Base-by-base conservation (phyloP, 2,797 vertebrate species). In the Phoebastria nigripes region DNA sequence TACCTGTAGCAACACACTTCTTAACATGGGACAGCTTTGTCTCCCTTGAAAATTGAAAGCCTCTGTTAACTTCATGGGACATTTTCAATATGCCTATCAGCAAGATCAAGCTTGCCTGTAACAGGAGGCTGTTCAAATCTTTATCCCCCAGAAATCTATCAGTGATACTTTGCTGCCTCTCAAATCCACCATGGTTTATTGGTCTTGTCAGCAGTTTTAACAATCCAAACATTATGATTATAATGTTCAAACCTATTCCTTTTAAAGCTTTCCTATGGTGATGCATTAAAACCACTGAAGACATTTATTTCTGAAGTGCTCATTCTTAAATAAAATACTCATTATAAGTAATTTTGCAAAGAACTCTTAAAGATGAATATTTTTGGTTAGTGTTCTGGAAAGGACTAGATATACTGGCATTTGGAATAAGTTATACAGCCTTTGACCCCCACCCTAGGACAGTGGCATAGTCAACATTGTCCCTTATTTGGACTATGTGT, bases 321-420 rank as follows among this genome's bases (percentile, higher is more conserved):
- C 31, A 49, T 87, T 94, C 90, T 83, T 69, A 93, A 88, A 94
- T 65, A 72, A 91, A 96, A 84, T 77, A 78, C 8, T 59, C 11
- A 55, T 72, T 76, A 17, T 58, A 58, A 74, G 25, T 37, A 28
- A 86, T 88, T 90, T 81, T 78, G 35, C 21, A 49, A 83, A 83
- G 22, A 79, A 28, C 15, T 59, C 35, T 20, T 66, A 33, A n/a
- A 82, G 63, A 69, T 20, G 3, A 56, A 15, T 86, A n/a, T 51
- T 87, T 93, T 86, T 78, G 46, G 51, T 51, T 77, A 52, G 26
- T 4, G 0, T 81, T 85, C 65, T 73, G 79, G 49, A 78, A 65
- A 91, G 10, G 13, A 74, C 46, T 76, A 54, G 41, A 9, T 49
- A 73, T 37, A 49, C 9, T 3, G 5, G 29, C 62, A 58, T 76